A percentile compares a stretch with the other conserved stretches of the same genome.
These are phyloP conservation scores for Drosophila murphyi DNA, from an alignment of 1,140 invertebrate genomes.

Conservation along the genomic window DNA sequence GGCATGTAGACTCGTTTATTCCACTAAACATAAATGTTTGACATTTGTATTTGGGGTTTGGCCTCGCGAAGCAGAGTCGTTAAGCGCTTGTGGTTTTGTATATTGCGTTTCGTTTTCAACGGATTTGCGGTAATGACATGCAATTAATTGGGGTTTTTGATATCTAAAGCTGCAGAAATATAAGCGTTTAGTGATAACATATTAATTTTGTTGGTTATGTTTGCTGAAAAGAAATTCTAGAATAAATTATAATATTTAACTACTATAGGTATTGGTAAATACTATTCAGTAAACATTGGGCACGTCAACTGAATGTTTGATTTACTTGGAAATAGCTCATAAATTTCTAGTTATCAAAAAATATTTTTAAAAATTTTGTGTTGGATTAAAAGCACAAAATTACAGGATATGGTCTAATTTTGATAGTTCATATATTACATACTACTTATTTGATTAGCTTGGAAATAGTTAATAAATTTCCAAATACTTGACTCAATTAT, in stretches of 20 bases:
- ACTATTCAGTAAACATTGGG: neutral
- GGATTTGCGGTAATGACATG: constrained; percentile 70
- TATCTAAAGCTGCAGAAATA: constrained; percentile 1
- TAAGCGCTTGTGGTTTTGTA: constrained; percentile 23
- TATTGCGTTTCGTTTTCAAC: constrained; percentile 47
- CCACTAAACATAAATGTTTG: constrained; percentile 61
- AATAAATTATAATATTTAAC: no score
- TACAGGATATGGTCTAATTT: no score
- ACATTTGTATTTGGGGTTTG: constrained; percentile 54
- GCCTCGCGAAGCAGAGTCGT: constrained; percentile 20
- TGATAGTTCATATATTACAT: no score
- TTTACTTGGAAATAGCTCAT: neutral
- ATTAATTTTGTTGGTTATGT: neutral
- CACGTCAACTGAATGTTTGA: neutral
- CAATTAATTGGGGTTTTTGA: constrained; percentile 73
- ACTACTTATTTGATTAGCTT: neutral
- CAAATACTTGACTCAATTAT: no score
- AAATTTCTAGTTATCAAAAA: no score
- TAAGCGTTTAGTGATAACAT: constrained; percentile 1
- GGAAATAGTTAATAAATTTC: no score
- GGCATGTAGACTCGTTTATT: constrained; percentile 47
- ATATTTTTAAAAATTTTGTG: no score
- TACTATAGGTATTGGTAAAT: neutral
- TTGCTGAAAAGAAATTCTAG: neutral
- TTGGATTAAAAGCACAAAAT: no score